Conservation (phyloP, 1,140 invertebrate genomes). For the Drosophila repleta region DNA sequence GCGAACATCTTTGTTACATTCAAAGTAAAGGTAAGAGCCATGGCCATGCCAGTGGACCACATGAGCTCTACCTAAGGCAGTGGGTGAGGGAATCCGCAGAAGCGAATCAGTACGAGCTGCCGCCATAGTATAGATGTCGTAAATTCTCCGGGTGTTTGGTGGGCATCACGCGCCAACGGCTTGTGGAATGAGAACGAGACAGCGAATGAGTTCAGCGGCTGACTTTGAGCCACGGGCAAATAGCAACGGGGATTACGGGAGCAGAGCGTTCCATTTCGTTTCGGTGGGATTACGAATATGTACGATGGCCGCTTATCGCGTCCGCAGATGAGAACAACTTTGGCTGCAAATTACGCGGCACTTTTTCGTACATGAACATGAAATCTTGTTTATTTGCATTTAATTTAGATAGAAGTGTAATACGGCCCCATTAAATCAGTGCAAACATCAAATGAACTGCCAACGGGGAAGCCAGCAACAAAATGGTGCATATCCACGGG, state of each 20-base stretch:
- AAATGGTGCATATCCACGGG: background rate
- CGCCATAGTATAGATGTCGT: conserved; percentile 1
- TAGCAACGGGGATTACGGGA: conserved; percentile 42
- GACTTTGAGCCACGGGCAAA: conserved; percentile 38
- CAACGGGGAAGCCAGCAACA: conserved; percentile 6
- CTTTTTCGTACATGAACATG: conserved; percentile 16
- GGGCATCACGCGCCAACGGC: conserved; percentile 31
- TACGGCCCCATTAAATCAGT: conserved; percentile 54
- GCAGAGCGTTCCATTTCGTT: conserved; percentile 19
- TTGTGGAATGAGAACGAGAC: conserved; percentile 16
- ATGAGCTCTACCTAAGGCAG: conserved; percentile 14
- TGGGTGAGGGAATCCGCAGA: conserved; percentile 14
- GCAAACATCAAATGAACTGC: conserved; percentile 36
- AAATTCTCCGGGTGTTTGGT: conserved; percentile 21
- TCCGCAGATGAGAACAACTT: conserved; percentile 15
- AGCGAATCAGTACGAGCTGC: background rate
- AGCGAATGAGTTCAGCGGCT: conserved; percentile 25
- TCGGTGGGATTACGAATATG: conserved; percentile 28
- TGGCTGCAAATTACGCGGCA: conserved; percentile 43
- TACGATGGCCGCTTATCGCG: conserved; percentile 22
- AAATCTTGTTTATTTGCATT: conserved; percentile 63
- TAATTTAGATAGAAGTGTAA: conserved; percentile 62
- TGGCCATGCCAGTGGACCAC: conserved; percentile 6
- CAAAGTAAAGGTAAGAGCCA: background rate
- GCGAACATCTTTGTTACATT: background rate